Conservation (phyloP, 1,140 invertebrate species). For the Brachionus asplanchnoidis region DNA sequence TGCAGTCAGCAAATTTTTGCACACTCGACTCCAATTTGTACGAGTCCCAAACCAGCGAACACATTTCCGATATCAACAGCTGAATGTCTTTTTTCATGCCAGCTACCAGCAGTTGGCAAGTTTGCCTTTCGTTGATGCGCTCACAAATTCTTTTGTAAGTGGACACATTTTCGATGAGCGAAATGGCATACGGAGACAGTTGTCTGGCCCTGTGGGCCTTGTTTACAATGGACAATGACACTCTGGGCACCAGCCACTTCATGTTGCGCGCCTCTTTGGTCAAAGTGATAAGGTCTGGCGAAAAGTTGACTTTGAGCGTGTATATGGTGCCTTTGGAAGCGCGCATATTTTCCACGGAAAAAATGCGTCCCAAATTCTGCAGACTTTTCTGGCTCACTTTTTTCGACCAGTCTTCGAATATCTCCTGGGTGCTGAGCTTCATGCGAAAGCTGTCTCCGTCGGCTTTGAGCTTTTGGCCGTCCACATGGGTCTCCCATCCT, state of each 20-base stretch:
- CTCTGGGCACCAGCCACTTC: constrained; percentile 63
- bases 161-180: constrained; percentile 90
- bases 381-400: constrained; percentile 57
- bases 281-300: constrained; percentile 94
- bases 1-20: constrained; percentile 83
- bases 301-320: constrained; percentile 73
- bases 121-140: constrained; percentile 66
- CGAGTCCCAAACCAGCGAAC: constrained; percentile 91
- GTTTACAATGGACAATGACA: constrained; percentile 94
- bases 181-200: constrained; percentile 96
- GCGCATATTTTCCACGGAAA: constrained; percentile 13
- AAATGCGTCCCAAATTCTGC: constrained; percentile 35
- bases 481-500: constrained; percentile 98
- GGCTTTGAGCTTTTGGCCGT: constrained; percentile 93
- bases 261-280: constrained; percentile 75
- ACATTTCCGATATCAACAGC: constrained; percentile 78
- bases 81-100: constrained; percentile 86
- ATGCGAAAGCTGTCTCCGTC: constrained; percentile 94
- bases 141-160: constrained; percentile 93
- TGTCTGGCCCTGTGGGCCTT: constrained; percentile 98
- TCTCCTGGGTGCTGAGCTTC: constrained; percentile 88
- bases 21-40: constrained; percentile 98
- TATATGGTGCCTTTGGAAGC: constrained; percentile 32
- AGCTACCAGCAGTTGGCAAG: constrained; percentile 66
- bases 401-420: constrained; percentile 94